Evolutionary conservation across 2,888 invertebrate genomes (phyloP), one percentile per base, ranked within the genome.

Genomic region (Ceriagrion tenellum): DNA sequence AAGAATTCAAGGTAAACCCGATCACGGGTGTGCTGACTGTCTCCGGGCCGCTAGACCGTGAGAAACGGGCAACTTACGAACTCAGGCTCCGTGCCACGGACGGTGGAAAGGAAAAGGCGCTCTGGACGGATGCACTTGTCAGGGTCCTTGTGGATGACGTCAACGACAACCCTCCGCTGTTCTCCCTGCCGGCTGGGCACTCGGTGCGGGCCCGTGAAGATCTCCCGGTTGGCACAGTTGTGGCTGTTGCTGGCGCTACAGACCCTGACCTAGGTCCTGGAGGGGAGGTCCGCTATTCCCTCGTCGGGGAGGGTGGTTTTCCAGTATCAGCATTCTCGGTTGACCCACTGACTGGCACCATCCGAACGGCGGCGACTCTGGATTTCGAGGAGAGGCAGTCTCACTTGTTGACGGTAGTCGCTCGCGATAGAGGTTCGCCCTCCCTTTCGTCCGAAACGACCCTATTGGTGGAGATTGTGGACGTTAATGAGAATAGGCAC

Each of bases 401-500:
- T 96, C 99, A 99, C 97, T 99, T 98, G 96, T 97, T 99, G 96
- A 98, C 98, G 95, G 98, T 99, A 95, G 98, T 98, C 95, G 99
- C 99, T 0, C 98, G 98, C 91, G 99, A 99, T 97, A 98, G 98
- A 63, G 99, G 99, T 0, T 98, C 98, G 95, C 99, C 99, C 0
- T 97, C 98, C 10, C 97, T 99, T 96, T 98, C 98, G 95, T 98
- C 99, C 0, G 98, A 98, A 96, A 98, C 99, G 95, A 98, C 98
- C 95, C 98, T 99, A 69, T 96, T 97, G 95, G 98, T 99, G 95
- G 99, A 99, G 97, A 98, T 99, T 95, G 98, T 98, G 96, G 99
- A 99, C 97, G 99, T 99, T 35, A 99, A 99, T 97, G 99, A 99
- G 97, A 99, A 99, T 97, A 97, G 98, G 95, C 98, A 98, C 97